Evolutionary conservation across 2,113 vertebrate genomes (phyloP).

Genomic region (Gila orcuttii): DNA sequence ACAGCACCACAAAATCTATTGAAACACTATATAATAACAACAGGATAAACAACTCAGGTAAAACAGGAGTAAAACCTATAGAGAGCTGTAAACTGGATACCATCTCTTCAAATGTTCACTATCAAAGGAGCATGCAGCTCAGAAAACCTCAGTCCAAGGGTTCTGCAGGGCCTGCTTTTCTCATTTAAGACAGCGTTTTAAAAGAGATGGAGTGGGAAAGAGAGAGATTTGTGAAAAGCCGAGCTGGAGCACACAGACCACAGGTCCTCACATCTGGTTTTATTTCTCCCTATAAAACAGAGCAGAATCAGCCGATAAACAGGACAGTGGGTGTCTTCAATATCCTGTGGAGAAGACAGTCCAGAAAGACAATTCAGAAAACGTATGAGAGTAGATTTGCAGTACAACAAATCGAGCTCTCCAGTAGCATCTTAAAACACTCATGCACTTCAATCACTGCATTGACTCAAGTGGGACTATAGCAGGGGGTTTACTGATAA

Average conservation of each 20-base stretch:
- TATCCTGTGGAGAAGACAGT: constrained; percentile 4
- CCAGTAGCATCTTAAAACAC: neutral
- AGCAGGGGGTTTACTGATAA: neutral
- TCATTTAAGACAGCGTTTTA: constrained; percentile 45
- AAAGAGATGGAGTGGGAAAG: constrained; percentile 37
- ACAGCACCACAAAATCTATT: neutral
- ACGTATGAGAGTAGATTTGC: neutral
- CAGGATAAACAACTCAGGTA: neutral
- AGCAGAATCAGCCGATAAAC: constrained; percentile 6
- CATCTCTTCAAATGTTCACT: constrained; percentile 5
- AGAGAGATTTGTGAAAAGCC: constrained; percentile 51
- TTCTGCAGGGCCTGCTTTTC: constrained; percentile 41
- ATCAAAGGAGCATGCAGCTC: neutral
- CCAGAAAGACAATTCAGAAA: neutral
- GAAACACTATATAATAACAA: neutral
- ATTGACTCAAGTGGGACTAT: neutral
- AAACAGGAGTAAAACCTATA: neutral
- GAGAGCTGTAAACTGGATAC: neutral
- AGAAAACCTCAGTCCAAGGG: neutral
- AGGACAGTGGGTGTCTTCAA: constrained; percentile 6
- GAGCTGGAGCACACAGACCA: constrained; percentile 48
- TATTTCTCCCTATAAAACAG: constrained; percentile 60
- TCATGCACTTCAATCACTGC: neutral
- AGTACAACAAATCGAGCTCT: constrained; percentile 20
- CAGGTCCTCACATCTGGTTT: constrained; percentile 59